Evolutionary conservation across 2,888 invertebrate genomes (phyloP), one percentile per base, ranked within the genome.

Genomic region (Prosopocoilus inquinatus): DNA sequence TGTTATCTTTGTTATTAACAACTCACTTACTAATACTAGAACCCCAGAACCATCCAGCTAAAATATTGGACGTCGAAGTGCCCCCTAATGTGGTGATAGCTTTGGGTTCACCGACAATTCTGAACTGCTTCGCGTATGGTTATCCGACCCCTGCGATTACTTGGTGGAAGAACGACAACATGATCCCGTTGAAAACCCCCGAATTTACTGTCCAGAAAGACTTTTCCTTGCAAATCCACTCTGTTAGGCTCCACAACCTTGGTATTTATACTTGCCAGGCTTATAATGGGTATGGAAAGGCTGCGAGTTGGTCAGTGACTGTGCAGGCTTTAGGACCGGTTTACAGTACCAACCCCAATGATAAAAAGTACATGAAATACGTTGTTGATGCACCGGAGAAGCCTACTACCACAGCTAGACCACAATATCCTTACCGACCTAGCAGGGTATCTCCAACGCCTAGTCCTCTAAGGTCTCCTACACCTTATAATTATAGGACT

Each of bases 201-300:
- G 78, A 82, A 50, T 90, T 85, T 73, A 89, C 91, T 71, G 88
- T 89, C 60, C 82, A 86, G 57, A 80, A 84, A 50, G 91, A 89
- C 67, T 87, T 86, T 74, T 85, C 89, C 1, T 80, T 96, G 44
- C 81, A 86, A 57, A 90, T 96, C 68, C 81, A 86, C 50, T 79
- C 84, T 1, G 85, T 95, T 9, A 81, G 84, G 34, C 68, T 88
- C 13, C 83, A 85, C 4, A 89, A 89, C 67, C 82, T 93, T 50
- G 96, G 95, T 3, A 82, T 87, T 47, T 96, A 96, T 78, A 89
- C 88, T 4, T 96, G 96, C 71, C 89, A 91, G 70, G 95, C 92
- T 3, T 95, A 89, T 76, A 95, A 95, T 71, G 92, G 91, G 2
- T 73, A 84, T 63, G 61, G 77, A 68, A 84, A 85, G 64, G 86